Percentiles rank a stretch among this genome's conserved stretches.
Evolutionary conservation across 2,888 invertebrate genomes (phyloP).

Genomic region (Drepanosiphum platanoidis): DNA sequence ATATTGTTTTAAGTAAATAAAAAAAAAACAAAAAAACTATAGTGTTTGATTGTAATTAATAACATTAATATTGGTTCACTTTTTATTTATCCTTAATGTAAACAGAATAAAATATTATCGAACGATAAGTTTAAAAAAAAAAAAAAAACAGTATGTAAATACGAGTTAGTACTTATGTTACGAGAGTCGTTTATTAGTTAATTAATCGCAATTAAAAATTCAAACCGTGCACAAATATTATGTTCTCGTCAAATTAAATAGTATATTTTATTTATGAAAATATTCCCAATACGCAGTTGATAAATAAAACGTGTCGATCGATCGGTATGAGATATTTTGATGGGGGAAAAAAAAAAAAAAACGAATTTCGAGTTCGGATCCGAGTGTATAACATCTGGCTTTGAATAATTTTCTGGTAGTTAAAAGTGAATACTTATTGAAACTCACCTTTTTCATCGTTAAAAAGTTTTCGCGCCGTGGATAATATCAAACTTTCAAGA

Average conservation of each 20-base stretch:
- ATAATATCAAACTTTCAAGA: conserved; percentile 28
- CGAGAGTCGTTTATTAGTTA: too few species aligned
- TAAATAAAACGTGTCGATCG: background rate
- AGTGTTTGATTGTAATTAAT: background rate
- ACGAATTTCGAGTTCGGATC: background rate
- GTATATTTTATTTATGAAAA: background rate
- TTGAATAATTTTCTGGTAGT: background rate
- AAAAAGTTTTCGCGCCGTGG: background rate
- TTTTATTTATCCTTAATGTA: background rate
- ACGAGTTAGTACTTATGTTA: background rate
- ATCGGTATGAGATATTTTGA: too few species aligned
- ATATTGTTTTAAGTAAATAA: too few species aligned
- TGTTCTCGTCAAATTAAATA: background rate
- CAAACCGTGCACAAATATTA: too few species aligned
- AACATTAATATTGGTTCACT: background rate
- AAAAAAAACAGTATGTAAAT: background rate
- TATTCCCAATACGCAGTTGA: background rate
- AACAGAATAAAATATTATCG: background rate
- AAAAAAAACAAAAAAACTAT: background rate
- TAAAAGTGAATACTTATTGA: background rate
- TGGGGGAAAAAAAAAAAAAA: too few species aligned
- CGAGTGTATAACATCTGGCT: background rate
- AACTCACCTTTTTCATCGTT: conserved; percentile 54
- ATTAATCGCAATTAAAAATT: background rate
- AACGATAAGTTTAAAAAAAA: too few species aligned